Evolutionary conservation across 1,140 invertebrate genomes (phyloP).

Genomic region (Maniola jurtina): DNA sequence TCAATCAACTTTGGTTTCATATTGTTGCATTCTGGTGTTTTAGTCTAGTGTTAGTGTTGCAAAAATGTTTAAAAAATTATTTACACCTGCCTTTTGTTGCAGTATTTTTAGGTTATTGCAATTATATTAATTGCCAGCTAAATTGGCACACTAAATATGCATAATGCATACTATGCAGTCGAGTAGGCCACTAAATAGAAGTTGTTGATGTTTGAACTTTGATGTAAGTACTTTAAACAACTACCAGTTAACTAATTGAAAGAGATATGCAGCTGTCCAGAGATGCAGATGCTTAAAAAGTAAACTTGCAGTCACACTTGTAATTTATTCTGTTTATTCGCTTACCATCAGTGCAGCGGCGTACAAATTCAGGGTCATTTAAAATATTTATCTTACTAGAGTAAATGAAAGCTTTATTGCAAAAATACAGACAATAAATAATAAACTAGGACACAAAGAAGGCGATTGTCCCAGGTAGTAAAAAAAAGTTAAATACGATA

Average conservation of each 20-base stretch:
- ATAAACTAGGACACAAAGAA: no score
- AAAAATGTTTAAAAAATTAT: not conserved
- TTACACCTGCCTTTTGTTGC: not conserved
- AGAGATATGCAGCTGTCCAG: not conserved
- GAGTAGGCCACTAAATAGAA: not conserved
- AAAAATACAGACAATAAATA: no score
- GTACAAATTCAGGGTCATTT: not conserved
- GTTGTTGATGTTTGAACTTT: not conserved
- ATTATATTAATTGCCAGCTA: not conserved
- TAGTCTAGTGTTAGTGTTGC: no score
- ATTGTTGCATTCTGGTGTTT: not conserved
- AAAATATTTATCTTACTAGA: no score
- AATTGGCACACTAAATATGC: not conserved
- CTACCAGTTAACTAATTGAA: conserved; percentile 2
- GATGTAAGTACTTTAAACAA: not conserved
- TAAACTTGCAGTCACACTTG: not conserved
- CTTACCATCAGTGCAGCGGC: not conserved
- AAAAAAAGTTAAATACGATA: no score
- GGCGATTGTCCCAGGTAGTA: no score
- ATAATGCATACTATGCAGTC: not conserved
- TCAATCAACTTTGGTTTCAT: not conserved
- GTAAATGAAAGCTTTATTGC: no score
- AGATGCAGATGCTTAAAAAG: conserved; percentile 1
- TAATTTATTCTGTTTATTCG: not conserved
- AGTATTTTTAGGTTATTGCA: not conserved